Percentiles rank a stretch among this genome's conserved stretches.
These are phyloP conservation scores for Pseudoatta argentina DNA, from an alignment of 1,140 invertebrate species.

Conservation along the genomic window DNA sequence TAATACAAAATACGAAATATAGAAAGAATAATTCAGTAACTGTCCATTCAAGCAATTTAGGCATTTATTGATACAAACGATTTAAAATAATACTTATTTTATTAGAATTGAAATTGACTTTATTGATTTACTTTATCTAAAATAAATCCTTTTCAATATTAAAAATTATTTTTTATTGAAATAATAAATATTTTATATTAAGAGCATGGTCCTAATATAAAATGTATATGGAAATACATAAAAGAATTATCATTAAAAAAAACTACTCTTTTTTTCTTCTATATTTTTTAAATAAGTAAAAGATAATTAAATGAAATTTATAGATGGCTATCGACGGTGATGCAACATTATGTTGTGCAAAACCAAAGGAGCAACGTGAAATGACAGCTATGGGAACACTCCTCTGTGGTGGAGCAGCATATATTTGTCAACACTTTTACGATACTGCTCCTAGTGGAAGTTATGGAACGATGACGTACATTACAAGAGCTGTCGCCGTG, in stretches of 20 bases:
- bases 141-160: neutral
- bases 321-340: conserved; percentile 95
- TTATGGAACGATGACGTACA: conserved; percentile 99
- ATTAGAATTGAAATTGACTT: conserved; percentile 23
- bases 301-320: conserved; percentile 7
- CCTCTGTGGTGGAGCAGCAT: conserved; percentile 96
- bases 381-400: conserved; percentile 88
- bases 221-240: neutral
- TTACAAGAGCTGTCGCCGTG: conserved; percentile 94
- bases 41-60: conserved; percentile 5
- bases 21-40: neutral
- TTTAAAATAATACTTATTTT: neutral
- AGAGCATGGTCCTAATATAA: neutral
- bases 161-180: neutral
- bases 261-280: neutral
- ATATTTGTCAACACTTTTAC: conserved; percentile 98
- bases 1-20: neutral
- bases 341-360: conserved; percentile 96
- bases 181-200: neutral
- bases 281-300: neutral
- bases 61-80: neutral
- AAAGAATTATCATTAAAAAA: neutral
- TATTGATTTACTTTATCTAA: conserved; percentile 70
- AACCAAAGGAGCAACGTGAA: conserved; percentile 89
- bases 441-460: conserved; percentile 98